These are phyloP conservation scores for Pseudomyrmex cubaensis DNA, from an alignment of 1,140 invertebrate genomes.

Conservation along the genomic window DNA sequence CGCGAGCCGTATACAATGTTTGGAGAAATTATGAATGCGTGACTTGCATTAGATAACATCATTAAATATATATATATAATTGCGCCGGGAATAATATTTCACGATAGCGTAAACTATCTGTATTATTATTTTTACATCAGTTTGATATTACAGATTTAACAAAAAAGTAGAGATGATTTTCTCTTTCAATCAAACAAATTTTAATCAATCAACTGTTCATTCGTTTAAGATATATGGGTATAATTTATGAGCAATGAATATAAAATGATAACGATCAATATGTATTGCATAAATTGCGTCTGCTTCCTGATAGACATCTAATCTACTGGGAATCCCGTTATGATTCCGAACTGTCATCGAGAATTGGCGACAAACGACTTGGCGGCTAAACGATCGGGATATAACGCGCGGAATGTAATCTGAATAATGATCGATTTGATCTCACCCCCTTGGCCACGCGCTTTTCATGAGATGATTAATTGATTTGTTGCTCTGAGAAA, in stretches of 20 bases:
- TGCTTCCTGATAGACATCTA: constrained; percentile 36
- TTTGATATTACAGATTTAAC: constrained; percentile 4
- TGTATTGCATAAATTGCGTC: constrained; percentile 26
- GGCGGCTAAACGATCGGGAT: constrained; percentile 2
- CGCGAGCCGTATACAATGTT: no score
- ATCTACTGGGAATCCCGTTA: constrained; percentile 41
- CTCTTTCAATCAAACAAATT: constrained; percentile 41
- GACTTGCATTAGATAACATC: not conserved
- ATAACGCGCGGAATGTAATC: constrained; percentile 60
- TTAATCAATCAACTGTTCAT: not conserved
- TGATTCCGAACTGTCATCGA: constrained; percentile 25
- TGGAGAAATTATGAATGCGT: no score
- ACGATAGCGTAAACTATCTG: not conserved
- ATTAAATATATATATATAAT: not conserved
- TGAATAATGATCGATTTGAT: constrained; percentile 60
- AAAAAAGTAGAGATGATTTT: constrained; percentile 16
- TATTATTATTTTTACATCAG: constrained; percentile 25
- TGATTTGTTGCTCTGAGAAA: no score
- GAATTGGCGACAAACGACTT: constrained; percentile 19
- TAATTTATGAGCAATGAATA: constrained; percentile 54
- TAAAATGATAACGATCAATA: constrained; percentile 44
- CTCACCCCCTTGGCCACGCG: no score
- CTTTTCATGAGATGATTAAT: no score
- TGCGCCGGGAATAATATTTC: not conserved
- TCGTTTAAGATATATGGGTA: constrained; percentile 18